Conservation (phyloP, 1,140 invertebrate species). For the Saccostrea glomerata region DNA sequence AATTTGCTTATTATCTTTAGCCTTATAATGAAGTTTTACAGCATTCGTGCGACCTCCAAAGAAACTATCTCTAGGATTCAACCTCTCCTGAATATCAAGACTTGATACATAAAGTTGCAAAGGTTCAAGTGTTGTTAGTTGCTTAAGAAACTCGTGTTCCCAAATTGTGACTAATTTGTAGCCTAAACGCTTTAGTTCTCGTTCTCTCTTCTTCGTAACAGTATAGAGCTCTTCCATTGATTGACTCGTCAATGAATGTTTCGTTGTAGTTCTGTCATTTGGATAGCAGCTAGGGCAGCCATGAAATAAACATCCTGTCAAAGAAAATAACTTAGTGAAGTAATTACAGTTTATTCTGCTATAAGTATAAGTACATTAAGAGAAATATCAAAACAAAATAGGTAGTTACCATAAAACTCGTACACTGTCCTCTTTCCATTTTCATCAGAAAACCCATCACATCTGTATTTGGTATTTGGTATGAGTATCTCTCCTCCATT, state of each 20-base stretch:
- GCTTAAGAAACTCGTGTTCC: constrained; percentile 49
- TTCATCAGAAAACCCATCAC: constrained; percentile 18
- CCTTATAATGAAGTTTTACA: constrained; percentile 48
- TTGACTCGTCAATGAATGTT: constrained; percentile 25
- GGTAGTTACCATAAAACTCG: constrained; percentile 30
- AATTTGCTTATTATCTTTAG: constrained; percentile 40
- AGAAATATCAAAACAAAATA: neutral
- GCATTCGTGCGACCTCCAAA: constrained; percentile 55
- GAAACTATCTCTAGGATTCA: constrained; percentile 53
- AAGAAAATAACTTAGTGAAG: neutral
- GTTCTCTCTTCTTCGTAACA: constrained; percentile 45
- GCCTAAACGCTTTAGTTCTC: constrained; percentile 40
- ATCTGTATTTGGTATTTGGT: constrained; percentile 42
- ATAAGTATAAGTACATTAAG: neutral
- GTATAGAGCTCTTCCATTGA: constrained; percentile 56
- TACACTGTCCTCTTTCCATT: constrained; percentile 32
- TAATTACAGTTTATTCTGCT: neutral
- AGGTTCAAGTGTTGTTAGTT: constrained; percentile 8
- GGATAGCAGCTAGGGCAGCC: constrained; percentile 58
- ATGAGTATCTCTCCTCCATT: constrained; percentile 43
- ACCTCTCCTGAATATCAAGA: constrained; percentile 43
- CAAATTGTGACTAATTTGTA: constrained; percentile 43
- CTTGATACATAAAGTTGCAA: constrained; percentile 12
- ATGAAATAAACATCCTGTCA: constrained; percentile 55
- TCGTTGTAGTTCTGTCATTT: neutral